Evolutionary conservation across 2,888 invertebrate species (phyloP).

Genomic region (Synanthedon formicaeformis): DNA sequence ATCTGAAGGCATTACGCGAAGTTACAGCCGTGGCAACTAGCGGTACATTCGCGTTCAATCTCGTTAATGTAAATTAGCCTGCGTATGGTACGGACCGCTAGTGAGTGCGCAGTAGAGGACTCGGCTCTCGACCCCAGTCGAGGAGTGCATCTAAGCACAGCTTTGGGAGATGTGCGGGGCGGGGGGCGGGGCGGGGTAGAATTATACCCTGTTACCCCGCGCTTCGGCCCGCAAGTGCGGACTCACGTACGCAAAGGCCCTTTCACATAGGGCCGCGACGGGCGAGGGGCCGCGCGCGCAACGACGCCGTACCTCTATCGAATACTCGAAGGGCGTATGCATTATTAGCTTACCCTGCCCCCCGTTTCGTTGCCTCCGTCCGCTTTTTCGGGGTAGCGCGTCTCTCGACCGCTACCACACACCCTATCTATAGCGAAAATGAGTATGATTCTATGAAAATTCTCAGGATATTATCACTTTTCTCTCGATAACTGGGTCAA

Average conservation of each 20-base stretch:
- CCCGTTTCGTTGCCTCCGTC: constrained; percentile 29
- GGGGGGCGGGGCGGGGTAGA: constrained; percentile 16
- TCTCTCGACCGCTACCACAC: neutral
- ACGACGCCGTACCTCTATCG: constrained; percentile 35
- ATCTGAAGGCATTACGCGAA: constrained; percentile 26
- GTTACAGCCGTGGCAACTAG: constrained; percentile 17
- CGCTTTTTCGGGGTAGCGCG: constrained; percentile 4
- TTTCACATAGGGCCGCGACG: constrained; percentile 30
- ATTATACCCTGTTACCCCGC: constrained; percentile 13
- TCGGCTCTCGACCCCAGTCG: constrained; percentile 37
- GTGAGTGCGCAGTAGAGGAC: constrained; percentile 24
- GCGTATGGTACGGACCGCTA: constrained; percentile 15
- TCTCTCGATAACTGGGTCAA: constrained; percentile 40
- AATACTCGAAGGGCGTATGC: constrained; percentile 53
- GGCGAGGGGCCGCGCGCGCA: constrained; percentile 51
- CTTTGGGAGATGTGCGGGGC: constrained; percentile 37
- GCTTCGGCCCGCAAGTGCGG: constrained; percentile 30
- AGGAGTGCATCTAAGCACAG: constrained; percentile 40
- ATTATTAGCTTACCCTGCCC: constrained; percentile 43
- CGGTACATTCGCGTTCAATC: constrained; percentile 25
- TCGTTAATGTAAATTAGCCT: constrained; percentile 31
- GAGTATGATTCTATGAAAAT: neutral
- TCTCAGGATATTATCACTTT: constrained; percentile 19
- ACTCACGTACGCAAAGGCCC: constrained; percentile 59
- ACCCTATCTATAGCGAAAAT: neutral